Evolutionary conservation across 2,888 invertebrate species (phyloP), one percentile per base, ranked within the genome.

Genomic region (Busseola fusca): DNA sequence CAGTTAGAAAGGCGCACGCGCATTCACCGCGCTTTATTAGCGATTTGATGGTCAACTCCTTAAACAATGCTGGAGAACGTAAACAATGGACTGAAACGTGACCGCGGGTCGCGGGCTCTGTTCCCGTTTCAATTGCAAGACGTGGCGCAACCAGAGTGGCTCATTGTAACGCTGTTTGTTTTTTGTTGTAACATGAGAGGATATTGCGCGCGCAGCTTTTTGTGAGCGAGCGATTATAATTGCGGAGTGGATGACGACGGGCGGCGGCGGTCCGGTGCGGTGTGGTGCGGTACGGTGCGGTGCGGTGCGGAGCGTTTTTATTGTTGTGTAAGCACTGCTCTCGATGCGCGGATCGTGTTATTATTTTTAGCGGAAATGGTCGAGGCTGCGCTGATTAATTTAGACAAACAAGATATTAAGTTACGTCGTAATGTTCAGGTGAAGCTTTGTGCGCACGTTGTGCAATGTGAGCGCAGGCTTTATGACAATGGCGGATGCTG

Each of bases 51-150:
- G 87, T 86, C 87, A 86, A 76, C 87, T 77, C 86, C 83, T 81
- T 78, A 74, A 87, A 87, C 84, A 84, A 87, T 83, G 76, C 77
- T 81, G 74, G 83, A 72, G 84, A 78, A 81, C 76, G 85, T 84
- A 86, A 90, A 91, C 91, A 91, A 92, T 90, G 84, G 86, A 72
- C 72, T 87, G 91, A 86, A 91, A 91, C 89, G 89, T 90, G 91
- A 91, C 87, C 91, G 86, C 66, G 78, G 82, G 83, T 81, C 83
- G 78, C 82, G 80, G 82, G 81, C 80, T 82, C 85, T 74, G 85
- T 87, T 87, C 85, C 84, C 85, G 87, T 84, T 87, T 66, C 83
- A 69, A 84, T 83, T 82, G 76, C 83, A 82, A 82, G 83, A 85
- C 74, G 80, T 76, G 83, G 79, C 79, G 78, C 86, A 76, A 76